Evolutionary conservation across 2,113 vertebrate species (phyloP), one percentile per base, ranked within the genome.

Genomic region (Labeo catla): DNA sequence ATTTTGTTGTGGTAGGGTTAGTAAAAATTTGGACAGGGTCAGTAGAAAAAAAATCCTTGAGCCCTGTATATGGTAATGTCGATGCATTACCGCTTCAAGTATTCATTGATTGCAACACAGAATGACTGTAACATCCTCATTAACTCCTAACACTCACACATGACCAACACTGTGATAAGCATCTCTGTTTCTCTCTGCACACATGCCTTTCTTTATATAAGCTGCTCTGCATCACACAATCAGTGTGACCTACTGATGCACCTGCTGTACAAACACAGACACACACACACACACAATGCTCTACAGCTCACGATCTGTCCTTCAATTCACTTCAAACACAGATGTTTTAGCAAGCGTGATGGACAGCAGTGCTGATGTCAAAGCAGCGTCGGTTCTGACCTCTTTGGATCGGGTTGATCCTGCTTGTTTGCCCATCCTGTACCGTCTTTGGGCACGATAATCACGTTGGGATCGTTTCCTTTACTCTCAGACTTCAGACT

Each of bases 341-440:
- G 34, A 59, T 8, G 54, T 59, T n/a, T n/a, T n/a, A 9, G 57
- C 3, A 19, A 59, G 19, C 2, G 16, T 59, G 57, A 59, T n/a
- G 57, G 57, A 59, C 57, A 59, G 57, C 19, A 59, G 19, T n/a
- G 57, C 57, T 59, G 19, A 59, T 9, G 57, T 8, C 0, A 8
- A 19, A 61, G 57, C 21, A 0, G 21, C 57, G 8, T 61, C 8
- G 8, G 8, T 21, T 45, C 45, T 52, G 6, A 99, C 98, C 96
- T 99, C 98, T 99, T 99, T 98, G 98, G 97, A 96, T 99, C 98
- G 96, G 96, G 95, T 93, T 98, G 97, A 91, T 99, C 98, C 96
- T 98, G 98, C 96, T 98, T 99, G 98, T 98, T 99, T 94, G 97
- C 98, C 98, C 98, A 99, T 99, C 98, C 98, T 95, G 98, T 98